Conservation (phyloP, 92 coral and sea anemone species). For the Umimayanthus chanpuru region DNA sequence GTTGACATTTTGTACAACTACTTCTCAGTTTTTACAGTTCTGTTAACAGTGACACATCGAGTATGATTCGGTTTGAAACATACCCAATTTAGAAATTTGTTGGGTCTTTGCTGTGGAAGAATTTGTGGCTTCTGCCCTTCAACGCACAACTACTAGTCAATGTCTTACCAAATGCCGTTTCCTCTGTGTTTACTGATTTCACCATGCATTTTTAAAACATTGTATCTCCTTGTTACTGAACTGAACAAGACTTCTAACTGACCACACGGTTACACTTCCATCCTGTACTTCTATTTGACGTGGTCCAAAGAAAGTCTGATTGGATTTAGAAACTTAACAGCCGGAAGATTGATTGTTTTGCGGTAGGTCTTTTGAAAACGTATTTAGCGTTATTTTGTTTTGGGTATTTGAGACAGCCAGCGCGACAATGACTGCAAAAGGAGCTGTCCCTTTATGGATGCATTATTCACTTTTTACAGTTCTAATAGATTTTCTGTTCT, state of each 20-base stretch:
- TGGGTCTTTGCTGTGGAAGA: neutral
- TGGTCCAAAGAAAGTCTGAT: neutral
- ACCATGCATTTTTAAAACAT: neutral
- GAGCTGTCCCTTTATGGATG: neutral
- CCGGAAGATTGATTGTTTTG: neutral
- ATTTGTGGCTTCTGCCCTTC: neutral
- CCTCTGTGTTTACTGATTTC: neutral
- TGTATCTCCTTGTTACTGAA: too few relatives aligned
- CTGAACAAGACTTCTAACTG: neutral
- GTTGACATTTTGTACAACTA: too few relatives aligned
- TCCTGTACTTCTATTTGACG: neutral
- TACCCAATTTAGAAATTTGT: neutral
- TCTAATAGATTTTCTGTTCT: neutral
- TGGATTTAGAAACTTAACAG: neutral
- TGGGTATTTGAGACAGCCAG: neutral
- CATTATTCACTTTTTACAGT: neutral
- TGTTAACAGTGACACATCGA: neutral
- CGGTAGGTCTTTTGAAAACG: neutral
- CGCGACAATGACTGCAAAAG: neutral
- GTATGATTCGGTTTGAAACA: neutral
- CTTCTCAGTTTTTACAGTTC: neutral
- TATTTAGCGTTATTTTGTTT: neutral
- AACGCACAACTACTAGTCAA: neutral
- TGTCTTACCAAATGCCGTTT: neutral
- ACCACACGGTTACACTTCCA: neutral